Evolutionary conservation across 2,888 invertebrate genomes (phyloP).

Genomic region (Halictus ligatus): DNA sequence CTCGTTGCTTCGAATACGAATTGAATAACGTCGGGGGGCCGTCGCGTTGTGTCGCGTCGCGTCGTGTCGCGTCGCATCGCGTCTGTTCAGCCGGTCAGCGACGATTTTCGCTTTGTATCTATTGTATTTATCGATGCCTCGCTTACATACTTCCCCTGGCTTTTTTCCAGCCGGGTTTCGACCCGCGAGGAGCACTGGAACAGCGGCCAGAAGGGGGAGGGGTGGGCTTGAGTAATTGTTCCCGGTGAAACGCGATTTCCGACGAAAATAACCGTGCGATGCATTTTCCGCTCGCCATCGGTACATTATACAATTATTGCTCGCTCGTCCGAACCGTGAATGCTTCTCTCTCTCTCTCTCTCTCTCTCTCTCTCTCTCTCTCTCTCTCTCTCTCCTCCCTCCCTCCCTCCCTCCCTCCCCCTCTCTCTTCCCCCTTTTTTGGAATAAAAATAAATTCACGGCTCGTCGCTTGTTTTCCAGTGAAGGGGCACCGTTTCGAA

Average conservation of each 20-base stretch:
- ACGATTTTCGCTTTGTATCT: slow-evolving; percentile 46
- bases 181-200: not conserved
- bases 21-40: slow-evolving; percentile 55
- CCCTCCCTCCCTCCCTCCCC: not conserved
- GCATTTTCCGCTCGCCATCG: slow-evolving; percentile 35
- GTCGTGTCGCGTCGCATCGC: not conserved
- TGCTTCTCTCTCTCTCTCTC: not conserved
- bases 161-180: slow-evolving; percentile 14
- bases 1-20: slow-evolving; percentile 64
- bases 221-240: slow-evolving; percentile 42
- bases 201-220: not conserved
- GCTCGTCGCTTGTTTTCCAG: slow-evolving; percentile 26
- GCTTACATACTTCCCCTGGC: slow-evolving; percentile 13
- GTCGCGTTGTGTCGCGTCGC: slow-evolving; percentile 17
- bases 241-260: slow-evolving; percentile 51
- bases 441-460: slow-evolving; percentile 15
- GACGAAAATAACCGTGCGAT: slow-evolving; percentile 51
- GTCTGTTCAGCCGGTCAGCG: not conserved
- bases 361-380: not conserved
- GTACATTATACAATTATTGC: slow-evolving; percentile 44
- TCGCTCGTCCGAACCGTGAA: slow-evolving; percentile 16
- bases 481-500: slow-evolving; percentile 6
- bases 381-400: not conserved
- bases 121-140: slow-evolving; percentile 45
- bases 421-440: not conserved